phyloP scores from a whole-genome alignment of 2,888 invertebrate species.

The Prostheceraeus crozeri region DNA sequence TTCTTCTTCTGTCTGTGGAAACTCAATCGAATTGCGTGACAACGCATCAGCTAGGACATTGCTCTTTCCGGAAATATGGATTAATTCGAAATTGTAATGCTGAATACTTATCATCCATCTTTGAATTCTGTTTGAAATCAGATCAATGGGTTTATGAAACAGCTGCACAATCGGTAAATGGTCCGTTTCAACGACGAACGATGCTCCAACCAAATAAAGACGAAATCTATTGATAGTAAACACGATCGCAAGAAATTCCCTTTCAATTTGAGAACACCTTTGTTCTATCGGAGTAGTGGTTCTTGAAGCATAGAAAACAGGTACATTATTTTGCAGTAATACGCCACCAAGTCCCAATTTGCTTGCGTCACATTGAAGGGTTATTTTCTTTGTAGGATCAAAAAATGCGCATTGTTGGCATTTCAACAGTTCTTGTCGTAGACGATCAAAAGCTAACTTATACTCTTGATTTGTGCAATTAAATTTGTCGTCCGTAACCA shows the following conservation, averaged over 20 bases:
- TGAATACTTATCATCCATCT: constrained; percentile 25
- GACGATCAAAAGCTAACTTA: constrained; percentile 22
- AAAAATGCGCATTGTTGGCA: constrained; percentile 10
- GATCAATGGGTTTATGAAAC: constrained; percentile 28
- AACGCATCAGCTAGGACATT: constrained; percentile 29
- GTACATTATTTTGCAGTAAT: constrained; percentile 23
- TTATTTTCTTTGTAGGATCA: constrained; percentile 7
- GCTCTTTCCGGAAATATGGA: constrained; percentile 22
- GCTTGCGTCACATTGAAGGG: constrained; percentile 21
- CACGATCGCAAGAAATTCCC: constrained; percentile 33
- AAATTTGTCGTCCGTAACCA: constrained; percentile 11
- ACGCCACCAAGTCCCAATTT: constrained; percentile 14
- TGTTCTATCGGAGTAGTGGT: constrained; percentile 33
- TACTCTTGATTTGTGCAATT: constrained; percentile 12
- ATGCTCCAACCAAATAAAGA: constrained; percentile 37
- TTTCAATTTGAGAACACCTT: constrained; percentile 36
- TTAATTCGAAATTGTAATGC: constrained; percentile 21
- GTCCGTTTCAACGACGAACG: constrained; percentile 35
- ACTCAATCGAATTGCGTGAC: constrained; percentile 20
- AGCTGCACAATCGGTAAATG: constrained; percentile 33
- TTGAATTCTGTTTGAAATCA: constrained; percentile 23
- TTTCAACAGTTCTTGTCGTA: constrained; percentile 10
- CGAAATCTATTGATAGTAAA: constrained; percentile 38
- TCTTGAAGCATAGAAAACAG: constrained; percentile 38
- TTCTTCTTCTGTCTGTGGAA: constrained; percentile 14